A percentile compares a stretch with the other conserved stretches of the same genome.
Evolutionary conservation across 2,888 invertebrate genomes (phyloP).

Genomic region (Limnephilus rhombicus): DNA sequence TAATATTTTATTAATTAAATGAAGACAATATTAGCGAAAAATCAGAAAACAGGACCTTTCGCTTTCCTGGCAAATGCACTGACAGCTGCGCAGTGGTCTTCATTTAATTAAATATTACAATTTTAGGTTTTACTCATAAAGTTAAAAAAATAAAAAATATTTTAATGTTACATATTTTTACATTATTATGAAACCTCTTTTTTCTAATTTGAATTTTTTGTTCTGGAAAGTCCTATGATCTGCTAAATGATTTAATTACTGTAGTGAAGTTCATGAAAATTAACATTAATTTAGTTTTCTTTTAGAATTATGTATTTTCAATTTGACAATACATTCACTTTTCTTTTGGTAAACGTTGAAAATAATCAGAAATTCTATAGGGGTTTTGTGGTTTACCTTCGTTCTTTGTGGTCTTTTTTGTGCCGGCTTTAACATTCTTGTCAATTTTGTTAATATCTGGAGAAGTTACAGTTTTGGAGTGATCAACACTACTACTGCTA

Average conservation of each 20-base stretch:
- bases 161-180: background rate
- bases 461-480: background rate
- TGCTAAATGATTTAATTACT: background rate
- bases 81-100: too few relatives aligned
- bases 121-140: too few relatives aligned
- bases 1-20: background rate
- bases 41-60: too few relatives aligned
- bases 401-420: background rate
- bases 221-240: background rate
- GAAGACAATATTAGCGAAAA: too few relatives aligned
- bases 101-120: too few relatives aligned
- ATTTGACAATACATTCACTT: background rate
- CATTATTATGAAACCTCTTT: background rate
- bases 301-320: background rate
- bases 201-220: background rate
- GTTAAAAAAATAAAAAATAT: background rate
- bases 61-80: too few relatives aligned
- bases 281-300: background rate
- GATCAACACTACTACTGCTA: background rate
- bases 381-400: slow-evolving; percentile 41
- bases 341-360: slow-evolving; percentile 60
- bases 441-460: background rate
- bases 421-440: background rate
- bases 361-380: slow-evolving; percentile 63
- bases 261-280: background rate